Evolutionary conservation across 2,113 vertebrate genomes (phyloP), one percentile per base, ranked within the genome.

Genomic region (Chaetura pelagica): DNA sequence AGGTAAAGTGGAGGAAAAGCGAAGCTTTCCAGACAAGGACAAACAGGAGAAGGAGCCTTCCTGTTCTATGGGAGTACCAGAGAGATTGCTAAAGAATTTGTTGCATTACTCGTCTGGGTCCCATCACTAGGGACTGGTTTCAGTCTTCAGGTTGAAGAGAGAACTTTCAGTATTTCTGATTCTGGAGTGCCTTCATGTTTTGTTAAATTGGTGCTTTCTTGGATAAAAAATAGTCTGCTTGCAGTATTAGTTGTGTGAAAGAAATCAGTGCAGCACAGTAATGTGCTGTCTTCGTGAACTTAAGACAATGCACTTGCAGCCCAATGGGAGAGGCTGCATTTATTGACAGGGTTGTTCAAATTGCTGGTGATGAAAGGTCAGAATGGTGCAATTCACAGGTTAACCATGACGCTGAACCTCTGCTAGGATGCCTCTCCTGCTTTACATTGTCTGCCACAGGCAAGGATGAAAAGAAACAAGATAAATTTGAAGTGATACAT

Each of bases 321-420:
- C 69, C 58, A 44, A 66, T 26, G 30, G 27, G 69, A 71, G 12
- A 81, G 51, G 35, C 29, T 75, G 66, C 19, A 42, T 46, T 84
- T 89, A 64, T 19, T 0, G 0, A 54, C 16, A 71, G 15, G 40
- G 52, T 71, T 52, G 62, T 71, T 22, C 0, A 3, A 84, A 62
- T 38, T 69, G 32, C 38, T 74, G 66, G 30, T 59, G 63, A 64
- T 38, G 24, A 42, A 68, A 69, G 26, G 52, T 34, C 71, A 93
- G 42, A 78, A 59, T 0, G 2, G 42, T 0, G 1, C 19, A 63
- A 52, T 51, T 38, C 4, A n/a, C 7, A 42, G 29, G 27, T 59
- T 49, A 87, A 35, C 24, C 32, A 51, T 26, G 48, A 87, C 54
- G 22, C 49, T 1, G 2, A 34, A 69, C 29, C 13, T 91, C 34